These are phyloP conservation scores for Batillaria attramentaria DNA, from an alignment of 1,140 invertebrate species.

Conservation along the genomic window DNA sequence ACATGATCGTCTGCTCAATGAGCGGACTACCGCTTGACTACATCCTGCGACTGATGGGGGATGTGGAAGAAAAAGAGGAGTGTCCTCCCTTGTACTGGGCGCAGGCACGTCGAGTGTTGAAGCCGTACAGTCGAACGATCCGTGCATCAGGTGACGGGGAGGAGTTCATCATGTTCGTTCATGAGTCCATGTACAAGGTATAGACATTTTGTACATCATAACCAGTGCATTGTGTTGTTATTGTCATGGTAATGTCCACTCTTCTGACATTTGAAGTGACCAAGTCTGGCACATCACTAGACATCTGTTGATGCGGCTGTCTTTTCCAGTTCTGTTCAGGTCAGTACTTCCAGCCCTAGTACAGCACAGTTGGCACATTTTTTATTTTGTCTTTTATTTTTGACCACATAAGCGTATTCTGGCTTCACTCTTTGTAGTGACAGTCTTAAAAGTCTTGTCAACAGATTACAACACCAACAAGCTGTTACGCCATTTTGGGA, in stretches of 20 bases:
- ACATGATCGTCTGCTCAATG: conserved; percentile 45
- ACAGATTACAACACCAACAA: no score
- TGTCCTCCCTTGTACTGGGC: conserved; percentile 55
- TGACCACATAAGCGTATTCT: no score
- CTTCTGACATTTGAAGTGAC: background rate
- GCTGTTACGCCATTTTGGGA: no score
- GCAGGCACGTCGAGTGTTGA: conserved; percentile 52
- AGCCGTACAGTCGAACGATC: conserved; percentile 49
- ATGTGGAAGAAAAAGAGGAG: conserved; percentile 39
- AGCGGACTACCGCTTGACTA: conserved; percentile 46
- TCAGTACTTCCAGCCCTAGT: no score
- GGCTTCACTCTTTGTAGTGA: no score
- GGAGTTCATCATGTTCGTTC: conserved; percentile 48
- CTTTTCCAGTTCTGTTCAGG: no score
- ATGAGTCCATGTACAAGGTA: conserved; percentile 49
- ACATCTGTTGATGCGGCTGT: background rate
- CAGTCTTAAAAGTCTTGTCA: no score
- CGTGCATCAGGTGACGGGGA: conserved; percentile 19
- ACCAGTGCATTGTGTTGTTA: no score
- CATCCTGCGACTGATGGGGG: conserved; percentile 50
- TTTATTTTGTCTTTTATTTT: no score
- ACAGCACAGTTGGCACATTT: no score
- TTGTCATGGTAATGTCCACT: background rate
- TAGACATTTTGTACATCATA: background rate
- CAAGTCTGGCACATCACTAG: background rate